These are phyloP conservation scores for Collichthys lucidus DNA, from an alignment of 2,113 vertebrate species.

Conservation along the genomic window DNA sequence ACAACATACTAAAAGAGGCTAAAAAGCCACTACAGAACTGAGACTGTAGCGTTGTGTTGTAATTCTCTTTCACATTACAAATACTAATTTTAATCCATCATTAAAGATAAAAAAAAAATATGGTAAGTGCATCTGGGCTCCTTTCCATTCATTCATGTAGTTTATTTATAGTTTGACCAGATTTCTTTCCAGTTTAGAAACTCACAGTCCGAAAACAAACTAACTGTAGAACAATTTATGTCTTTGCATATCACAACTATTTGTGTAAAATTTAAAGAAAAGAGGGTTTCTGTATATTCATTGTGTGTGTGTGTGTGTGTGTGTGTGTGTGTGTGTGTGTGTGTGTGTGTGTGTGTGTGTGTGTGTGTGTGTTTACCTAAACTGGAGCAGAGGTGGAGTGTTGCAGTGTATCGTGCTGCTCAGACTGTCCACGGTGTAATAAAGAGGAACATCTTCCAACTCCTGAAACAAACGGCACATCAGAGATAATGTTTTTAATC, in stretches of 20 bases:
- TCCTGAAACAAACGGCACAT: conserved; percentile 79
- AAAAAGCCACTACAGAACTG: not conserved
- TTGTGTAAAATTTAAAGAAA: not conserved
- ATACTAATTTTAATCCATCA: not conserved
- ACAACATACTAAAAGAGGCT: not conserved
- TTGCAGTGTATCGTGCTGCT: conserved; percentile 86
- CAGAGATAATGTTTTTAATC: not conserved
- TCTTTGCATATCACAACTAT: not conserved
- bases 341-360: too few species aligned
- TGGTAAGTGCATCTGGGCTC: not conserved
- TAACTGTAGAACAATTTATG: not conserved
- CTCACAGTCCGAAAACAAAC: not conserved
- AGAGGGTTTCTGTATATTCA: not conserved
- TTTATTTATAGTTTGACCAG: too few species aligned
- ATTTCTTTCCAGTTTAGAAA: too few species aligned
- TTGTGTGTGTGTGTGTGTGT: too few species aligned
- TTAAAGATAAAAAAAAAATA: not conserved
- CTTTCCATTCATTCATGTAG: too few species aligned
- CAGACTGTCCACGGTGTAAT: conserved; percentile 88
- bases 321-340: too few species aligned
- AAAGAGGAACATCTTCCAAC: conserved; percentile 87
- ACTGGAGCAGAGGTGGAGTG: conserved; percentile 85
- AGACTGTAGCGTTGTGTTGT: not conserved
- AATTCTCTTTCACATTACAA: not conserved
- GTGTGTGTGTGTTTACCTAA: conserved; percentile 84